These are phyloP conservation scores for Chascanopsetta lugubris DNA, from an alignment of 2,113 vertebrate species.

Conservation along the genomic window DNA sequence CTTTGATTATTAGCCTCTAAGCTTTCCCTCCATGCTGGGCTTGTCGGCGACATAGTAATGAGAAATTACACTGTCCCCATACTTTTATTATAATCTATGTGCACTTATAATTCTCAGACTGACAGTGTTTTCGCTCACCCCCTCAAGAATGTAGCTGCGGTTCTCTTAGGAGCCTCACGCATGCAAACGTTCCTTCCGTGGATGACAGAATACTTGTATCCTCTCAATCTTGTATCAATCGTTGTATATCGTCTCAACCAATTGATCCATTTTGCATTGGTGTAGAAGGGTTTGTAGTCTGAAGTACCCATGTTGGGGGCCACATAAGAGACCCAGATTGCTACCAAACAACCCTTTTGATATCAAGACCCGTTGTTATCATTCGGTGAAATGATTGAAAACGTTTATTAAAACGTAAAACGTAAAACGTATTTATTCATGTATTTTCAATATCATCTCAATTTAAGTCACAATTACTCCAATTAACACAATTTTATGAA, in stretches of 20 bases:
- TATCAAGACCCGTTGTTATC: no score
- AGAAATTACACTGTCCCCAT: constrained; percentile 61
- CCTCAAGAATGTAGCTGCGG: constrained; percentile 2
- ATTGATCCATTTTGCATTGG: not conserved
- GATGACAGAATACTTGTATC: constrained; percentile 3
- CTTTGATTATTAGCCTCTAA: constrained; percentile 79
- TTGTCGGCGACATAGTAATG: constrained; percentile 55
- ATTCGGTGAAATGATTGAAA: no score
- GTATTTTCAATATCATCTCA: no score
- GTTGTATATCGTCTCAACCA: not conserved
- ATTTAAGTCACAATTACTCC: no score
- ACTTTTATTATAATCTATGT: constrained; percentile 65
- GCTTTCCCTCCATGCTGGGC: constrained; percentile 65
- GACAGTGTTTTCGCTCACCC: constrained; percentile 50
- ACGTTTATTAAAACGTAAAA: no score
- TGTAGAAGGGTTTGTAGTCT: not conserved
- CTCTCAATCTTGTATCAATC: no score
- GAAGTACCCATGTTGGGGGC: not conserved
- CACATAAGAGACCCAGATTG: no score
- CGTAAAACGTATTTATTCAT: no score
- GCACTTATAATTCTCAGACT: constrained; percentile 60
- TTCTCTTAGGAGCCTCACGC: constrained; percentile 6
- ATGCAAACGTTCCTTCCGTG: constrained; percentile 24
- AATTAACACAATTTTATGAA: no score
- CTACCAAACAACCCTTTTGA: no score